Percentiles rank a stretch among this genome's conserved stretches.
phyloP scores from a whole-genome alignment of 2,113 vertebrate genomes.

The Mellivora capensis region DNA sequence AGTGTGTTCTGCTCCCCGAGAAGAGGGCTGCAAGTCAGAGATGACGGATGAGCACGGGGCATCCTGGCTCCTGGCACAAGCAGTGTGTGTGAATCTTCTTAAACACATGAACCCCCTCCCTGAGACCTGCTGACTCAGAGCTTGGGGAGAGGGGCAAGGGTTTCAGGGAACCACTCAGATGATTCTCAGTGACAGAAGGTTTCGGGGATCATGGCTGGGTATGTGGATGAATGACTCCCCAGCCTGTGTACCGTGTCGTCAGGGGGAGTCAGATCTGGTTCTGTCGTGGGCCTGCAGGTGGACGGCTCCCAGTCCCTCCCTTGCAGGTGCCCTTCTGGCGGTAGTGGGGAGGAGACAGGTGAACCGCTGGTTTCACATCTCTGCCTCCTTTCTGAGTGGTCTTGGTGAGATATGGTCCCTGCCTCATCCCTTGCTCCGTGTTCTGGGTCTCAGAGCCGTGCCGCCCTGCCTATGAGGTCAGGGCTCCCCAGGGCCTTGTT shows the following conservation, averaged over 20 bases:
- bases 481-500: background rate
- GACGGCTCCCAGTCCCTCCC: background rate
- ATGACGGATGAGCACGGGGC: fast-evolving
- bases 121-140: background rate
- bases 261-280: too few species aligned
- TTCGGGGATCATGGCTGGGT: background rate
- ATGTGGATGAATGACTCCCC: fast-evolving
- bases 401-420: background rate
- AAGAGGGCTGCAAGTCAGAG: fast-evolving
- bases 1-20: fast-evolving
- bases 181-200: background rate
- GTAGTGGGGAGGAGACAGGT: background rate
- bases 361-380: background rate
- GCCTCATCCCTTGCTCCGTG: background rate
- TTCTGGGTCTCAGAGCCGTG: background rate
- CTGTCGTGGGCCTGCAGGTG: background rate
- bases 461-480: too few species aligned
- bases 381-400: background rate
- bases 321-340: background rate
- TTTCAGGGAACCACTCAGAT: background rate
- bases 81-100: background rate
- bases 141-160: fast-evolving
- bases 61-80: fast-evolving
- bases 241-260: too few species aligned
- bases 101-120: fast-evolving